Evolutionary conservation across 2,888 invertebrate species (phyloP).

Genomic region (Incurvaria masculella): DNA sequence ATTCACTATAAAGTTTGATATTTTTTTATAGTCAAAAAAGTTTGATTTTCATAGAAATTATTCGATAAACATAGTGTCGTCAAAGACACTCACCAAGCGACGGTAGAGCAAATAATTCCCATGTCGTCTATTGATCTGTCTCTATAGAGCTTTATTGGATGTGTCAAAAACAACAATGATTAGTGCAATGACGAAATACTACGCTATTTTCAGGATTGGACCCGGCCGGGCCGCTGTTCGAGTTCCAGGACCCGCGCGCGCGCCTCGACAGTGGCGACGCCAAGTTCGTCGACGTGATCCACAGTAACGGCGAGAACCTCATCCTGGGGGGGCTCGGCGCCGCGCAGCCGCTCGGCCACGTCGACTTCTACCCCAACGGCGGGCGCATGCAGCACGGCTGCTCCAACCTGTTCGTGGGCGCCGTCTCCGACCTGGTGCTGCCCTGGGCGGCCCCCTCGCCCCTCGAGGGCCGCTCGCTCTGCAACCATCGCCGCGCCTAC

Average conservation of each 20-base stretch:
- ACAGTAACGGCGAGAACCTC: constrained; percentile 91
- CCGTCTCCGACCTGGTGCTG: constrained; percentile 86
- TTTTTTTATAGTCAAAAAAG: too few relatives aligned
- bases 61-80: too few relatives aligned
- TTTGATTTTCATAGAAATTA: too few relatives aligned
- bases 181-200: too few relatives aligned
- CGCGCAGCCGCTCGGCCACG: constrained; percentile 90
- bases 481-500: constrained; percentile 91
- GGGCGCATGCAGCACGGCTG: constrained; percentile 91
- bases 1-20: too few relatives aligned
- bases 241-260: constrained; percentile 82
- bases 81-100: too few relatives aligned
- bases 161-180: too few relatives aligned
- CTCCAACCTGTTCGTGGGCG: constrained; percentile 87
- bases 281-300: constrained; percentile 88
- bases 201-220: constrained; percentile 64
- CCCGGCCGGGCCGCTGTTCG: constrained; percentile 89
- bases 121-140: too few relatives aligned
- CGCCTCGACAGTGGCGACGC: constrained; percentile 84
- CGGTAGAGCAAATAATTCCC: too few relatives aligned
- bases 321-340: constrained; percentile 86
- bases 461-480: constrained; percentile 80
- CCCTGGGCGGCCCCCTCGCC: constrained; percentile 63
- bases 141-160: too few relatives aligned
- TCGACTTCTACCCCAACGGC: constrained; percentile 90